Evolutionary conservation across 2,113 vertebrate species (phyloP).

Genomic region (Phyllostomus hastatus): DNA sequence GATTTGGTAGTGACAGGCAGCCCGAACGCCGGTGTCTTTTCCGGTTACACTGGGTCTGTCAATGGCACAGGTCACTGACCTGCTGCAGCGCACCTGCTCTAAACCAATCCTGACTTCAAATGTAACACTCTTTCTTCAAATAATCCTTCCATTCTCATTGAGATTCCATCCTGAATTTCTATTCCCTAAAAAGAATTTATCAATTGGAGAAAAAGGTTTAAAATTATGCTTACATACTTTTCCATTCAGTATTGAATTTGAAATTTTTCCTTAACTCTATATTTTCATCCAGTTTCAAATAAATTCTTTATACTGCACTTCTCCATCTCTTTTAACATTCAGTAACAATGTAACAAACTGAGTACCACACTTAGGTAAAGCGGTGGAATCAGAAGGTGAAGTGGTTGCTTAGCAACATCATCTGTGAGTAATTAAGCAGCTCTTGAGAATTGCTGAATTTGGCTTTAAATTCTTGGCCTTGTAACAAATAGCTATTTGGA

Average conservation of each 20-base stretch:
- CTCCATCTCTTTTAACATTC: conserved; percentile 28
- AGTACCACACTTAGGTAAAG: conserved; percentile 40
- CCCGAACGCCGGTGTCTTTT: no score
- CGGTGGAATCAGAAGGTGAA: conserved; percentile 53
- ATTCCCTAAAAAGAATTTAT: background rate
- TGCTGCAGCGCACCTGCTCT: background rate
- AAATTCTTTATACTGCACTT: background rate
- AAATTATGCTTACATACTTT: background rate
- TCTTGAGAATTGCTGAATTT: conserved; percentile 58
- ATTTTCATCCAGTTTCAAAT: conserved; percentile 1
- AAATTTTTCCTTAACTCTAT: background rate
- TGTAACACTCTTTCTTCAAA: background rate
- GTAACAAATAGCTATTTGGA: conserved; percentile 51
- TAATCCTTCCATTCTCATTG: background rate
- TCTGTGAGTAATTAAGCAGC: conserved; percentile 70
- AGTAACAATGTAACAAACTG: conserved; percentile 47
- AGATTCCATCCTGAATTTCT: background rate
- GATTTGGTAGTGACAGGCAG: no score
- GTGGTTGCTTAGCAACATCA: conserved; percentile 74
- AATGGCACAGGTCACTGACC: background rate
- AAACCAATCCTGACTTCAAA: background rate
- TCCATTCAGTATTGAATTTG: background rate
- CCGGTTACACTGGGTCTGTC: background rate
- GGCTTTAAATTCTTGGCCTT: conserved; percentile 55
- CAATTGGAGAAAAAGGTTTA: background rate